Evolutionary conservation across 2,113 vertebrate genomes (phyloP).

Genomic region (Redunca redunca): DNA sequence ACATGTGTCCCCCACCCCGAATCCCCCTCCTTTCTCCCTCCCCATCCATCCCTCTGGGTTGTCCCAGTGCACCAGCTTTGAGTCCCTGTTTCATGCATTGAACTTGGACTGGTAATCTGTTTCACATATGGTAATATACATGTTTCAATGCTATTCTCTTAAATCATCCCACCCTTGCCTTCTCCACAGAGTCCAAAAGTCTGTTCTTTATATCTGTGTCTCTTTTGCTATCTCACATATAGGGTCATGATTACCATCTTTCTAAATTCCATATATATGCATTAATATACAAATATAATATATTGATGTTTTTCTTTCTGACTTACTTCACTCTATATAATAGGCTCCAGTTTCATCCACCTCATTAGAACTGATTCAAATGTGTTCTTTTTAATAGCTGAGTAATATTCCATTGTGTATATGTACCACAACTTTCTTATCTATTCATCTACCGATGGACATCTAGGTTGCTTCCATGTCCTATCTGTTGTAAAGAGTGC

Average conservation of each 20-base stretch:
- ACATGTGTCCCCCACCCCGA: not conserved
- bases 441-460: rapidly evolving
- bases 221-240: not conserved
- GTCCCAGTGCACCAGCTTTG: not conserved
- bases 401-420: not conserved
- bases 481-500: not conserved
- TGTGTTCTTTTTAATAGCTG: not conserved
- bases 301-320: not conserved
- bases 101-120: not conserved
- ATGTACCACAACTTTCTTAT: not conserved
- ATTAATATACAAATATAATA: not conserved
- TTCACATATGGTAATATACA: not conserved
- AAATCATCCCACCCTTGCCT: not conserved
- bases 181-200: not conserved
- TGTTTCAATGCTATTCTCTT: not conserved
- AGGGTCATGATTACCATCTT: not conserved
- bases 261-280: not conserved
- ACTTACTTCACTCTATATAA: not conserved
- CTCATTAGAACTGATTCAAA: not conserved
- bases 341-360: not conserved
- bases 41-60: not conserved
- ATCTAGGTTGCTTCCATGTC: not conserved
- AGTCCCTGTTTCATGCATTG: not conserved
- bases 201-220: not conserved
- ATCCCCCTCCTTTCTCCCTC: not conserved